Percentiles rank a stretch among this genome's conserved stretches.
These are phyloP conservation scores for Cylloceria caligata DNA, from an alignment of 2,888 invertebrate species.

Conservation along the genomic window DNA sequence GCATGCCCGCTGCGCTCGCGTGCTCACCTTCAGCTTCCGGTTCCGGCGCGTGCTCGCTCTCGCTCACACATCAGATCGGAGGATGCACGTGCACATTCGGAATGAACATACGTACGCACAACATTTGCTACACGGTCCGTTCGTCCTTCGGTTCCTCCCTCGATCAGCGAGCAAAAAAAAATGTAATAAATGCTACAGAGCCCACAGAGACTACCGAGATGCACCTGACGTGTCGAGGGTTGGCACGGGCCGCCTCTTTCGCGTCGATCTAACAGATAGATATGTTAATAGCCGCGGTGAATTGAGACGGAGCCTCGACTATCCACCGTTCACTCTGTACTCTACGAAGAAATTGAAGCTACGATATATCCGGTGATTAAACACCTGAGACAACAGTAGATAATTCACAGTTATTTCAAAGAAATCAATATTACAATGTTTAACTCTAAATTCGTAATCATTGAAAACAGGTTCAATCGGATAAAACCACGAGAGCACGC, in stretches of 20 bases:
- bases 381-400: neutral
- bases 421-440: neutral
- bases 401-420: neutral
- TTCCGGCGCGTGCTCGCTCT: slow-evolving; percentile 74
- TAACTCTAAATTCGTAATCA: neutral
- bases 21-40: slow-evolving; percentile 78
- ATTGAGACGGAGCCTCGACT: slow-evolving; percentile 71
- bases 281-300: slow-evolving; percentile 74
- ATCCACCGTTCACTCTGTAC: neutral
- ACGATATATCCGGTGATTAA: slow-evolving; percentile 10
- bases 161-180: slow-evolving; percentile 20
- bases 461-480: neutral
- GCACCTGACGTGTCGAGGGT: slow-evolving; percentile 78
- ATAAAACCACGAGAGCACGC: no score
- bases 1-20: slow-evolving; percentile 69
- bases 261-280: slow-evolving; percentile 76
- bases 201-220: slow-evolving; percentile 60
- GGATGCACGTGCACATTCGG: neutral
- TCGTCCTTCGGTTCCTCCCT: slow-evolving; percentile 50
- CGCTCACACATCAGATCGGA: slow-evolving; percentile 16
- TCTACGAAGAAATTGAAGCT: neutral
- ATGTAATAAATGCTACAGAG: slow-evolving; percentile 50
- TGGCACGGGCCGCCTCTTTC: slow-evolving; percentile 70
- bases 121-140: slow-evolving; percentile 35
- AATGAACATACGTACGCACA: neutral